Base-by-base conservation (phyloP, 1,140 invertebrate genomes). In the Euwallacea similis region DNA sequence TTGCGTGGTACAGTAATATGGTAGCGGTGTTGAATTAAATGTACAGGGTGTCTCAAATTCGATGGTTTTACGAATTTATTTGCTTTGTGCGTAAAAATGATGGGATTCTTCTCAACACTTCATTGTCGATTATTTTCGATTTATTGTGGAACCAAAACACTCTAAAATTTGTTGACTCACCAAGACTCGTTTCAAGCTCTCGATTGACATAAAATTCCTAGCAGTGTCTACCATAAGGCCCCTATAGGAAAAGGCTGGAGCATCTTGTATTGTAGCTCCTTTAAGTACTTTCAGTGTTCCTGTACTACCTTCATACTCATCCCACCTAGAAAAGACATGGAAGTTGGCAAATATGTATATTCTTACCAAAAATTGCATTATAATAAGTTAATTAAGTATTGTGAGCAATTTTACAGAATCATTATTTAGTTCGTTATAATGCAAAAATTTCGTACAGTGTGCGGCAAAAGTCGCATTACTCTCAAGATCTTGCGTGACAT, bases 141-240 rank as follows among this genome's bases (percentile, higher is more conserved):
- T 33, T 33, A 33, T 56, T 13, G 11, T 56, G 55, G 8, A 2
- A 56, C 8, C 16, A 15, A 13, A 13, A 50, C 46, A 2, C 46
- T 50, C 21, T 7, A 6, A 9, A 58, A 58, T 16, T 58, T 16
- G 0, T 33, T 15, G n/a, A 61, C 71, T 72, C 63, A 72, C 88
- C 13, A 95, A 84, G 0, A 91, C 91, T 13, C 88, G 83, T 73
- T 89, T 84, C n/a, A 95, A 87, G 44, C 88, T 84, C 1, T 82
- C 78, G 6, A 93, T 80, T 0, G 90, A 85, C 73, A 94, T 87
- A 77, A 87, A 95, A 82, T 93, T 91, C 42, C 92, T 82, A 0
- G 90, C 87, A 0, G 92, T 93, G 78, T 94, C 93, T 15, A 94
- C 78, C 79, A 93, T 85, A 2, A 93, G 80, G 7, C 92, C 91